Evolutionary conservation across 2,113 vertebrate genomes (phyloP).

Genomic region (Anas platyrhynchos): DNA sequence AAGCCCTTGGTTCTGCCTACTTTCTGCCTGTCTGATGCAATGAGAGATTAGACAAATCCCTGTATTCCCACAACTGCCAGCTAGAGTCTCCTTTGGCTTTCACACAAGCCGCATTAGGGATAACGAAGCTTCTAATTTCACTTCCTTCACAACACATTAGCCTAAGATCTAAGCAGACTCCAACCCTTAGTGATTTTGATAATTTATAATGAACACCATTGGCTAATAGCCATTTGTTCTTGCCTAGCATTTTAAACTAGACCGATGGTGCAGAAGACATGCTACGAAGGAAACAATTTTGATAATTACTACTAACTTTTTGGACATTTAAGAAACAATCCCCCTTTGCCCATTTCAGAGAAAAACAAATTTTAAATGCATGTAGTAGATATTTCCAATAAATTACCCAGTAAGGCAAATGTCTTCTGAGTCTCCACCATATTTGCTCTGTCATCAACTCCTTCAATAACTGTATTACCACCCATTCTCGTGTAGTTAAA

Average conservation of each 20-base stretch:
- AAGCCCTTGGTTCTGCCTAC: background rate
- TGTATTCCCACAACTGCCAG: background rate
- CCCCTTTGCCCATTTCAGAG: background rate
- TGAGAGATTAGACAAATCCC: background rate
- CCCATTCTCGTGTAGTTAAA: conserved; percentile 92
- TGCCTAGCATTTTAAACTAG: background rate
- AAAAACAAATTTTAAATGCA: background rate
- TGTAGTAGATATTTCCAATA: background rate
- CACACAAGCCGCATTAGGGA: background rate
- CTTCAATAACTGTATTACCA: conserved; percentile 84
- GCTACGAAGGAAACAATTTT: background rate
- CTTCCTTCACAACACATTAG: background rate
- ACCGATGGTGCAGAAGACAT: background rate
- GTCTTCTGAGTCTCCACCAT: conserved; percentile 92
- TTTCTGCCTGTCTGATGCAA: background rate
- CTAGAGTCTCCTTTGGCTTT: background rate
- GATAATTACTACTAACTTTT: background rate
- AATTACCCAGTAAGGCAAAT: conserved; percentile 87
- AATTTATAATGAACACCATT: background rate
- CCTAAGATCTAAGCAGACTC: background rate
- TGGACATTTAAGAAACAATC: background rate
- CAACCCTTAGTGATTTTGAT: background rate
- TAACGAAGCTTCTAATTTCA: background rate
- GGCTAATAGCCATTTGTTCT: background rate
- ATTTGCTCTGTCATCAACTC: conserved; percentile 86